These are phyloP conservation scores for Adineta ricciae DNA, from an alignment of 2,888 invertebrate species.

Conservation along the genomic window DNA sequence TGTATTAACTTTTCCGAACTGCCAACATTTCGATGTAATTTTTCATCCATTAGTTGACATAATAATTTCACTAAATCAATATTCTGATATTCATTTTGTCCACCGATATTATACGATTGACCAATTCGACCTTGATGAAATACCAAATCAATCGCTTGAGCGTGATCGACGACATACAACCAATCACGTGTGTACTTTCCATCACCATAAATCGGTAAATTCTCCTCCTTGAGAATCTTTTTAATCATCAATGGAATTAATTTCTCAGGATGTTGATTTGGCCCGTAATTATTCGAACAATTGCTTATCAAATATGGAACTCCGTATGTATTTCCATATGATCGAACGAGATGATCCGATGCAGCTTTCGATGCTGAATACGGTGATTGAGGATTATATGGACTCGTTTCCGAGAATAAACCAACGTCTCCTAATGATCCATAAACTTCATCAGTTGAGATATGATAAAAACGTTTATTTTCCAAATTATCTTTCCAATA, in stretches of 20 bases:
- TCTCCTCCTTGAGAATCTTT: not conserved
- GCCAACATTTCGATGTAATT: slow-evolving; percentile 34
- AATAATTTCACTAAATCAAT: slow-evolving; percentile 39
- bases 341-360: slow-evolving; percentile 38
- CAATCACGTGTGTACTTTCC: slow-evolving; percentile 42
- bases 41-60: slow-evolving; percentile 43
- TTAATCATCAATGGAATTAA: slow-evolving; percentile 28
- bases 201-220: slow-evolving; percentile 38
- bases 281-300: slow-evolving; percentile 40
- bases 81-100: no score
- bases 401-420: not conserved
- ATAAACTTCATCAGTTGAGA: slow-evolving; percentile 46
- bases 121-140: slow-evolving; percentile 41
- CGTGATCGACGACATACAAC: slow-evolving; percentile 38
- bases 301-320: slow-evolving; percentile 39
- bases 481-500: slow-evolving; percentile 31
- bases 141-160: slow-evolving; percentile 36
- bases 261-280: slow-evolving; percentile 40
- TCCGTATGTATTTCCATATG: slow-evolving; percentile 39
- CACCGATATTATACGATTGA: slow-evolving; percentile 39
- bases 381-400: slow-evolving; percentile 39
- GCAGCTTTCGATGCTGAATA: slow-evolving; percentile 42
- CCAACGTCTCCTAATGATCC: slow-evolving; percentile 36
- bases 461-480: slow-evolving; percentile 37
- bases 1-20: slow-evolving; percentile 35